These are phyloP conservation scores for Morpho helenor DNA, from an alignment of 2,888 invertebrate genomes.

Conservation along the genomic window DNA sequence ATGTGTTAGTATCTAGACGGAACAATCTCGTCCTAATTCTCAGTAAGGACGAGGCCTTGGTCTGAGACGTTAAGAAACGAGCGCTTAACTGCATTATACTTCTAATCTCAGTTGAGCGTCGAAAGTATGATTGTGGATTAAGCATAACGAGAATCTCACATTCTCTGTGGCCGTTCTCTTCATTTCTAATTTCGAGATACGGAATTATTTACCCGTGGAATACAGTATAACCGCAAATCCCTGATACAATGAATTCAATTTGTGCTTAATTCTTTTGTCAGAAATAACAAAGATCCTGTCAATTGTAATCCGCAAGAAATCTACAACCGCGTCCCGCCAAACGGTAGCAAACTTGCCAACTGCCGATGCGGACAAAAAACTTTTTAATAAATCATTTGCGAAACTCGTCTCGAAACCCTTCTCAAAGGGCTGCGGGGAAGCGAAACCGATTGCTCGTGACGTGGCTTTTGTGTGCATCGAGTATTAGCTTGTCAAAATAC, in stretches of 20 bases:
- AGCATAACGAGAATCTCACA: constrained; percentile 50
- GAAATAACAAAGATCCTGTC: constrained; percentile 74
- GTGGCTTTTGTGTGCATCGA: constrained; percentile 73
- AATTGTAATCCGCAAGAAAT: constrained; percentile 73
- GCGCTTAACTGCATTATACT: constrained; percentile 32
- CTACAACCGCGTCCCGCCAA: constrained; percentile 64
- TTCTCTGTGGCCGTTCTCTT: constrained; percentile 41
- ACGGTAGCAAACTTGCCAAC: constrained; percentile 66
- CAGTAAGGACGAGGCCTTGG: constrained; percentile 14
- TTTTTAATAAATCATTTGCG: constrained; percentile 73
- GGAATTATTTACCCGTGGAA: constrained; percentile 51
- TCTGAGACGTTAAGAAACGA: constrained; percentile 9
- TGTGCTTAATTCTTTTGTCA: constrained; percentile 66
- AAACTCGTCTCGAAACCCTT: constrained; percentile 71
- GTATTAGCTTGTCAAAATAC: constrained; percentile 80
- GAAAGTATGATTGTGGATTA: constrained; percentile 53
- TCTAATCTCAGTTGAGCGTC: constrained; percentile 51
- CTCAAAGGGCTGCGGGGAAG: constrained; percentile 70
- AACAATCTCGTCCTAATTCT: constrained; percentile 17
- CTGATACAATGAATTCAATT: constrained; percentile 60
- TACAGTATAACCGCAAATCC: constrained; percentile 64
- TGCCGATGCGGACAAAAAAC: constrained; percentile 43
- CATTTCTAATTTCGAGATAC: constrained; percentile 49
- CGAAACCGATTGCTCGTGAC: constrained; percentile 77
- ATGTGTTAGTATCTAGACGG: constrained; percentile 10